These are phyloP conservation scores for Coelopa pilipes DNA, from an alignment of 2,888 invertebrate genomes.

Conservation along the genomic window DNA sequence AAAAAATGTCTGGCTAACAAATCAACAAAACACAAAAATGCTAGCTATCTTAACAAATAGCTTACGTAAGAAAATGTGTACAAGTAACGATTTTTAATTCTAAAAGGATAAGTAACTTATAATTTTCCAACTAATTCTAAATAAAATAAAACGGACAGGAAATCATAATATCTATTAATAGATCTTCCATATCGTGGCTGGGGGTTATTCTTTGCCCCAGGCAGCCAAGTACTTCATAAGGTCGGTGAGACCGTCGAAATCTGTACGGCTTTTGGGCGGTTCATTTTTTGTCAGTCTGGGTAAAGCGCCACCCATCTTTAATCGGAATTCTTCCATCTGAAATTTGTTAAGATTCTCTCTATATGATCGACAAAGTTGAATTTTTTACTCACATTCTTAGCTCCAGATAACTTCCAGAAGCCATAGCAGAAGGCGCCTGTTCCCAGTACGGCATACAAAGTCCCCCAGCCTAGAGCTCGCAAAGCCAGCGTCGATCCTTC, in stretches of 20 bases:
- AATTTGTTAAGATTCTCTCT: no score
- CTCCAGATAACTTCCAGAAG: constrained; percentile 90
- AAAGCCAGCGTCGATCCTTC: constrained; percentile 83
- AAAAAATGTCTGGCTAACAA: constrained; percentile 40
- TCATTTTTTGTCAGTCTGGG: constrained; percentile 82
- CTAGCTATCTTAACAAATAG: background rate
- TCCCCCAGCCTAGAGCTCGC: constrained; percentile 88
- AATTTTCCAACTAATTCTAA: background rate
- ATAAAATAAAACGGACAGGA: background rate
- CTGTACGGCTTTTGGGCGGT: constrained; percentile 84
- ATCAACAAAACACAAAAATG: background rate
- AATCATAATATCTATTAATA: background rate
- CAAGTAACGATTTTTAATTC: no score
- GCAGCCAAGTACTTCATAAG: constrained; percentile 80
- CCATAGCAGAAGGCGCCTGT: constrained; percentile 83
- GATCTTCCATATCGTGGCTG: background rate
- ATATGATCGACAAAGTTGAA: background rate
- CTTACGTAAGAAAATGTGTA: background rate
- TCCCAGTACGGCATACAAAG: constrained; percentile 86
- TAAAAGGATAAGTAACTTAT: no score
- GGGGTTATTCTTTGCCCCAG: constrained; percentile 61
- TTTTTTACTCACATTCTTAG: constrained; percentile 75
- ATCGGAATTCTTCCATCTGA: constrained; percentile 83
- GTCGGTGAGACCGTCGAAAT: constrained; percentile 87
- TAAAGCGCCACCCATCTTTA: constrained; percentile 80